These are phyloP conservation scores for Sinotaia quadrata DNA, from an alignment of 2,888 invertebrate genomes.

Conservation along the genomic window DNA sequence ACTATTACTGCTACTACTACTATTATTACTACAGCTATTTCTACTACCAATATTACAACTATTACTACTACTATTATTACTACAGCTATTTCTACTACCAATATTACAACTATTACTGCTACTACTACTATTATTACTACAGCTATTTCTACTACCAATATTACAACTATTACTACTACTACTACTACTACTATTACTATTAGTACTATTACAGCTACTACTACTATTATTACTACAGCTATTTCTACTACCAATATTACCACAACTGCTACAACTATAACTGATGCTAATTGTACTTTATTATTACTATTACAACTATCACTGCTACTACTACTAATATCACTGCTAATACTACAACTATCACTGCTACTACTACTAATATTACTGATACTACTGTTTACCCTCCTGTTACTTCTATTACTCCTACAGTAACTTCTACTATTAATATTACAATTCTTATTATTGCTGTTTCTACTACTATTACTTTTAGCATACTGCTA, in stretches of 20 bases:
- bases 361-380: neutral
- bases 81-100: too few relatives aligned
- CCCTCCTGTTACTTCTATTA: constrained; percentile 3
- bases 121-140: too few relatives aligned
- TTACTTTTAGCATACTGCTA: too few relatives aligned
- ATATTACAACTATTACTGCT: too few relatives aligned
- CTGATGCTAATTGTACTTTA: neutral
- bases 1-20: too few relatives aligned
- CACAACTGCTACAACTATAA: neutral
- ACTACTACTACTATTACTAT: neutral
- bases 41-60: too few relatives aligned
- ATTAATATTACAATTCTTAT: neutral
- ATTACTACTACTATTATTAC: too few relatives aligned
- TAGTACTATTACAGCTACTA: neutral
- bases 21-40: too few relatives aligned
- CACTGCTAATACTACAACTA: neutral
- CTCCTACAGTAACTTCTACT: neutral
- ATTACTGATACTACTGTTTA: constrained; percentile 1
- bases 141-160: too few relatives aligned
- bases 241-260: too few relatives aligned
- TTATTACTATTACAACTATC: neutral
- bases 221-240: too few relatives aligned
- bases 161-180: too few relatives aligned
- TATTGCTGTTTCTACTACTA: neutral
- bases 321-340: neutral